Evolutionary conservation across 2,888 invertebrate genomes (phyloP), one percentile per base, ranked within the genome.

Genomic region (Willowsia nigromaculata): DNA sequence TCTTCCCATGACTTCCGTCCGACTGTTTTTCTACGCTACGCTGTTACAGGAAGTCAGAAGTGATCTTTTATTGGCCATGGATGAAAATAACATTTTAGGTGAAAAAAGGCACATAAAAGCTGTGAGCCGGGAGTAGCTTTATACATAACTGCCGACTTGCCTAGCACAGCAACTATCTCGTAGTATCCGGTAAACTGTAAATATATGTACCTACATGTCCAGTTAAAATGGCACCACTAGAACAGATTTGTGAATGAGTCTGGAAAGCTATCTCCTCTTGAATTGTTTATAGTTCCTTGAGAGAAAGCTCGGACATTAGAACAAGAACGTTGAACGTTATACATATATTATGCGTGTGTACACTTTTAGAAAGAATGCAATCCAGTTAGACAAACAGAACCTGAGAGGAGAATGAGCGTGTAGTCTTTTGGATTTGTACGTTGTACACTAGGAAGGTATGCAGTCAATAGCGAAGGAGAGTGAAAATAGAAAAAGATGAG

Each of bases 361-460:
- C 82, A 65, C 65, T 4, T 59, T 43, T 50, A 30, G 50, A 83
- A 65, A 83, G 82, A 65, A 83, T 65, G 65, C 82, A 83, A 68
- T 83, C 68, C 82, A 18, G 62, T 50, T 68, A 47, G 84, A 84
- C 56, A 84, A 84, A 84, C 84, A 84, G 25, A 71, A 25, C 22
- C 78, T 33, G 18, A 33, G 9, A 56, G 5, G 9, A 22, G 40
- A 78, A 33, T 18, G 53, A 68, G 33, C 50, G 1, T n/a, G 76
- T 50, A 43, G 81, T 22, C 59, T 62, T 27, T 65, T 18, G 37
- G 47, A 11, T 9, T 81, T 30, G 27, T 81, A 6, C n/a, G 2
- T 40, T 59, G 0, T 25, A 50, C 25, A 47, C 25, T 9, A 56
- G 25, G 74, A 56, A 84, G 71, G 71, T 84, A 84, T 68, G 68